Evolutionary conservation across 2,113 vertebrate genomes (phyloP).

Genomic region (Petromus typicus): DNA sequence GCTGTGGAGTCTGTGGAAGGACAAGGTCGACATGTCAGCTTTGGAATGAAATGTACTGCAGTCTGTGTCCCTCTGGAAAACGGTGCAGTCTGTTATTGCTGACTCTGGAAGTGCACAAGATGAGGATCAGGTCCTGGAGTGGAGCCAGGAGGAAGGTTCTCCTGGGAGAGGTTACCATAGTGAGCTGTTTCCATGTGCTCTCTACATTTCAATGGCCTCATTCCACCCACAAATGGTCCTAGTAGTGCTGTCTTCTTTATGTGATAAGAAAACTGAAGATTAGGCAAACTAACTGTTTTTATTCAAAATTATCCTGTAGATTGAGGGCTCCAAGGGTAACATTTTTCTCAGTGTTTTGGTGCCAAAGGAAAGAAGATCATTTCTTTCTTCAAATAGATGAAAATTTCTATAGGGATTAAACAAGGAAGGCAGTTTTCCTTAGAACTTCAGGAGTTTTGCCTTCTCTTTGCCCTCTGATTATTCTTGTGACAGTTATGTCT

Average conservation of each 20-base stretch:
- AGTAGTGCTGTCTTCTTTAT: not conserved
- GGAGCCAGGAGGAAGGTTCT: not conserved
- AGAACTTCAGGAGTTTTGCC: not conserved
- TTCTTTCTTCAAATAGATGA: conserved; percentile 52
- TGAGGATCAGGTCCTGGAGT: not conserved
- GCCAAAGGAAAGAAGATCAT: conserved; percentile 60
- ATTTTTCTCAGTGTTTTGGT: conserved; percentile 32
- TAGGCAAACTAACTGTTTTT: not conserved
- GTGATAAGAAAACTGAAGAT: not conserved
- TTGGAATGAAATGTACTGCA: not conserved
- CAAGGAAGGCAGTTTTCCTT: not conserved
- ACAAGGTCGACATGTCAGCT: not conserved
- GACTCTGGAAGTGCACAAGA: not conserved
- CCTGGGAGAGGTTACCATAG: not conserved
- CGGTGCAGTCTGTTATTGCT: not conserved
- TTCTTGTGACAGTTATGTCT: not conserved
- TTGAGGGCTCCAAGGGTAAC: not conserved
- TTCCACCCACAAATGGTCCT: not conserved
- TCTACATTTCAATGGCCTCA: not conserved
- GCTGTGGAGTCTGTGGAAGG: not conserved
- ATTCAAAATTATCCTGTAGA: not conserved
- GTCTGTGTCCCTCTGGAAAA: not conserved
- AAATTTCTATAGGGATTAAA: conserved; percentile 3
- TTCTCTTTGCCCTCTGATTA: conserved; percentile 15
- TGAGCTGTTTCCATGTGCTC: not conserved